These are phyloP conservation scores for Brachystomella parvula DNA, from an alignment of 1,140 invertebrate species.

Conservation along the genomic window DNA sequence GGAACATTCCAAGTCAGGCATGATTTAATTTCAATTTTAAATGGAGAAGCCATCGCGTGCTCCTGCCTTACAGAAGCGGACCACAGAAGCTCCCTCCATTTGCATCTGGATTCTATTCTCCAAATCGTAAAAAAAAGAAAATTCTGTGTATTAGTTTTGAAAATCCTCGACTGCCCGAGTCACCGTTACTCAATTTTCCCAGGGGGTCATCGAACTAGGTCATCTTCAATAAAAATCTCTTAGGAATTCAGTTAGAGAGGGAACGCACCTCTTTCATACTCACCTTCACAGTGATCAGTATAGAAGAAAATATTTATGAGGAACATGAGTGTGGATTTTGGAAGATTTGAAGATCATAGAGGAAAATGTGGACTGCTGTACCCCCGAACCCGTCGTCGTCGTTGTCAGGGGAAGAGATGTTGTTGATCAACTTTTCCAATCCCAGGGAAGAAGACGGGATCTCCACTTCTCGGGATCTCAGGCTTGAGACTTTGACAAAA, in stretches of 20 bases:
- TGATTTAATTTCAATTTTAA: not conserved
- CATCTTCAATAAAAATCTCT: slow-evolving; percentile 11
- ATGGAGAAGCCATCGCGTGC: not conserved
- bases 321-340: not conserved
- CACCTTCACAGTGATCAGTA: not conserved
- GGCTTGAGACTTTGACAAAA: too few species aligned
- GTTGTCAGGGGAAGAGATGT: too few species aligned
- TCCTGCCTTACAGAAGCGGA: not conserved
- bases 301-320: not conserved
- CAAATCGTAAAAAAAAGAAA: not conserved
- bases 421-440: too few species aligned
- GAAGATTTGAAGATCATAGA: not conserved
- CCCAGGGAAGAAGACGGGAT: too few species aligned
- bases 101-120: not conserved
- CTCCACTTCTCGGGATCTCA: too few species aligned
- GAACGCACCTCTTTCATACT: not conserved
- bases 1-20: too few species aligned
- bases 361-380: not conserved
- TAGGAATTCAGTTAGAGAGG: not conserved
- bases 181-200: slow-evolving; percentile 35
- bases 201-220: slow-evolving; percentile 37
- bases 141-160: not conserved
- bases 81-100: not conserved
- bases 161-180: too few species aligned
- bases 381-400: not conserved